Evolutionary conservation across 2,113 vertebrate genomes (phyloP), one percentile per base, ranked within the genome.

Genomic region (Zosterops borbonicus): DNA sequence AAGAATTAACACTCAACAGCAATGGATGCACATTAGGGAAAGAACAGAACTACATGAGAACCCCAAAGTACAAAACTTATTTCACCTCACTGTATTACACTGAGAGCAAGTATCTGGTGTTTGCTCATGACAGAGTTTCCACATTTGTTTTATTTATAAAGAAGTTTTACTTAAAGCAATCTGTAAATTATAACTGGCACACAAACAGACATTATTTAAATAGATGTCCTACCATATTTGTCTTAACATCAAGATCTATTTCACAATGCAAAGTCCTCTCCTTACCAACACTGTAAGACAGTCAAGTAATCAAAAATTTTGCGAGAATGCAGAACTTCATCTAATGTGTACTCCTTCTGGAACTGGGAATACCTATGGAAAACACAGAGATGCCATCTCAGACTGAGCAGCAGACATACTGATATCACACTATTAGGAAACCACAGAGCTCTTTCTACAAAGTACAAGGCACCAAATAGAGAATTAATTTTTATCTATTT

Each of bases 241-340:
- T 29, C 71, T 92, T 85, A 95, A 90, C 39, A 76, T 82, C 71
- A 96, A 90, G 92, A 63, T 67, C 67, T 52, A 77, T 81, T 87
- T 84, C 83, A 81, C 33, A 88, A n/a, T 28, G 73, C 68, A 28
- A 88, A 77, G 37, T 62, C 49, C 24, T 84, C 64, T 97, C 94
- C 98, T 98, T 98, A 99, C 99, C 99, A 99, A 95, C 99, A 99
- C 91, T 99, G 99, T 81, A 99, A 97, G 41, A 99, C 9, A 39
- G 99, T 99, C 55, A 99, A 97, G 97, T n/a, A 99, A 49, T 99
- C 98, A 97, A 98, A 99, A 87, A 99, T 39, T 93, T 98, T 98
- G 94, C 97, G 98, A 59, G 99, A 99, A 23, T 97, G 94, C 69
- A 98, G 97, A 90, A 99, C 97, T 96, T 99, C 98, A 53, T 99